Conservation (phyloP, 2,888 invertebrate species). For the Anorthoa munda region DNA sequence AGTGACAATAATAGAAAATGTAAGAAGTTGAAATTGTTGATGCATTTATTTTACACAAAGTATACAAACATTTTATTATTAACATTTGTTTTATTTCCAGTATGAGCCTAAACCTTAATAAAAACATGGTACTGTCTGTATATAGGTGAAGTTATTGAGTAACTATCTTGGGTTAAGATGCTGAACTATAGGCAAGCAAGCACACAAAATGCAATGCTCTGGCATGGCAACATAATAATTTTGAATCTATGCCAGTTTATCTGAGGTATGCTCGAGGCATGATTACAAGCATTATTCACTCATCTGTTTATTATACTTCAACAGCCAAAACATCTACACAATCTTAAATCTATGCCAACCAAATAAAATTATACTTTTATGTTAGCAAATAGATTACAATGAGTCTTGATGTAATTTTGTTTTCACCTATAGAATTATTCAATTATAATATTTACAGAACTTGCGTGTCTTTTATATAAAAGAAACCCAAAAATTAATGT, state of each 20-base stretch:
- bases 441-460: too few species aligned
- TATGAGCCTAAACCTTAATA: too few species aligned
- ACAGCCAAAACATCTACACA: conserved; percentile 17
- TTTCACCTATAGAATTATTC: too few species aligned
- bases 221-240: background rate
- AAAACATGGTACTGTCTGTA: too few species aligned
- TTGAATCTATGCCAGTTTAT: background rate
- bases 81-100: conserved; percentile 31
- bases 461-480: too few species aligned
- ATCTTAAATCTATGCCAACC: background rate
- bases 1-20: conserved; percentile 22
- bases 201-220: background rate
- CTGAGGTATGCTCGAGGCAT: background rate
- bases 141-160: background rate
- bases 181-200: too few species aligned
- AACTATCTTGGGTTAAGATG: background rate
- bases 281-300: background rate
- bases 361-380: background rate
- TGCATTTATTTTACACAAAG: conserved; percentile 55
- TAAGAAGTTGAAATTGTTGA: conserved; percentile 40
- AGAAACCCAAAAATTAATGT: too few species aligned
- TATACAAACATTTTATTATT: conserved; percentile 39
- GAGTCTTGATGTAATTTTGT: too few species aligned
- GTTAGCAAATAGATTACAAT: too few species aligned
- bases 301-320: background rate